Conservation (phyloP, 2,888 invertebrate genomes). For the Stomorhina lunata region DNA sequence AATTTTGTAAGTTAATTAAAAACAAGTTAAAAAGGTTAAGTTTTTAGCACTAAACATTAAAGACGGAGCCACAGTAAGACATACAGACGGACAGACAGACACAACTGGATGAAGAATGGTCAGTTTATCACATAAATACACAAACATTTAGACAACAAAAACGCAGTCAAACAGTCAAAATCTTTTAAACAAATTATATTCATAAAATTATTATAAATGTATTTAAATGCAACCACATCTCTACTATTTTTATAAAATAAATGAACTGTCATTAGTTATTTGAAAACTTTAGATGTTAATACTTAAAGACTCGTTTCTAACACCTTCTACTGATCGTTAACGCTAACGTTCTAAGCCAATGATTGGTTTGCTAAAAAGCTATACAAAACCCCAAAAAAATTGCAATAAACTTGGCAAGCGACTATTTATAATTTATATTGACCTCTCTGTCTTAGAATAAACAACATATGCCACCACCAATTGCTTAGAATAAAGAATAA, state of each 20-base stretch:
- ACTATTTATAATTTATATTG: slow-evolving; percentile 43
- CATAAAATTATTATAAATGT: slow-evolving; percentile 44
- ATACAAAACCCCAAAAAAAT: not conserved
- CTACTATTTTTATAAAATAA: too few species aligned
- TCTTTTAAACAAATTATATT: not conserved
- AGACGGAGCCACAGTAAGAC: not conserved
- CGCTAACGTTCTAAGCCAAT: not conserved
- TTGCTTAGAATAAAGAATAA: slow-evolving; percentile 18
- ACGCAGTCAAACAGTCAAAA: not conserved
- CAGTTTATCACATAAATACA: not conserved
- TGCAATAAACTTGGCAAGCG: slow-evolving; percentile 8
- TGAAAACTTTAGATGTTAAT: slow-evolving; percentile 51
- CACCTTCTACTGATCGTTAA: slow-evolving; percentile 49
- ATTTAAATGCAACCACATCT: slow-evolving; percentile 14
- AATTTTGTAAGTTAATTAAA: slow-evolving; percentile 53
- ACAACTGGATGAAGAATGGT: slow-evolving; percentile 4
- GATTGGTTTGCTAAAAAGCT: not conserved
- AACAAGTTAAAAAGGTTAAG: slow-evolving; percentile 63
- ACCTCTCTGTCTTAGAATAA: slow-evolving; percentile 55
- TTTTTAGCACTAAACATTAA: slow-evolving; percentile 20
- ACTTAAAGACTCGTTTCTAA: slow-evolving; percentile 55
- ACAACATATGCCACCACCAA: slow-evolving; percentile 43
- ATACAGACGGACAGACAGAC: not conserved
- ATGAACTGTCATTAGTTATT: slow-evolving; percentile 64
- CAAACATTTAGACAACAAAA: slow-evolving; percentile 1